Conservation (phyloP, 2,888 invertebrate genomes). For the Drosophila infuscata region DNA sequence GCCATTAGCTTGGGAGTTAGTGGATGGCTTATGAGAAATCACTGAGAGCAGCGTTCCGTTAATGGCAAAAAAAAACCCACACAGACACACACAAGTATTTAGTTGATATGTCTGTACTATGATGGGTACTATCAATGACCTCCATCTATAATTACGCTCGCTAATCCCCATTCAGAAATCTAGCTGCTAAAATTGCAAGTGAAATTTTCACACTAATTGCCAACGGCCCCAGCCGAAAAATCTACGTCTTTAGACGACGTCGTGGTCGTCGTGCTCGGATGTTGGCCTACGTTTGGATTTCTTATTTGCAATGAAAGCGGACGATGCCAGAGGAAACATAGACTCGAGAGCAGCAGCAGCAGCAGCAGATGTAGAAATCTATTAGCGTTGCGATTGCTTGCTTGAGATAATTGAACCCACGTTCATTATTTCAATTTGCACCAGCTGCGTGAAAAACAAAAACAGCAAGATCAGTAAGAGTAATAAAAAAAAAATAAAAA, state of each 20-base stretch:
- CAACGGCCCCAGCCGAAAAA: constrained; percentile 60
- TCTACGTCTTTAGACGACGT: constrained; percentile 31
- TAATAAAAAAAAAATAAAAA: constrained; percentile 12
- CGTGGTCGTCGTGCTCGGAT: constrained; percentile 37
- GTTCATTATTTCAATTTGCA: constrained; percentile 79
- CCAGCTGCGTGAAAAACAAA: constrained; percentile 45
- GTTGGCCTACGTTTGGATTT: constrained; percentile 38
- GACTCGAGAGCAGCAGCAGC: constrained; percentile 6
- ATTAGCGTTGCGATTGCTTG: constrained; percentile 77
- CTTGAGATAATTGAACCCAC: constrained; percentile 80
- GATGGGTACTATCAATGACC: constrained; percentile 62
- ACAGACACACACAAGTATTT: constrained; percentile 39
- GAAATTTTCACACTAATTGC: constrained; percentile 78
- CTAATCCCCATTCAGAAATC: constrained; percentile 71
- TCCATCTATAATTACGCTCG: constrained; percentile 75
- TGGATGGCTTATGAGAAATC: constrained; percentile 11
- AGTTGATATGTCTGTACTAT: constrained; percentile 20
- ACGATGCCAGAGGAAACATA: constrained; percentile 25
- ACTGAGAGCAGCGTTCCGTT: constrained; percentile 22
- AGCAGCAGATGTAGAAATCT: constrained; percentile 67
- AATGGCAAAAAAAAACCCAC: constrained; percentile 48
- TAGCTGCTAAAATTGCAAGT: constrained; percentile 72
- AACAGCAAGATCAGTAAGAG: constrained; percentile 4
- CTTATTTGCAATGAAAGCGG: constrained; percentile 77
- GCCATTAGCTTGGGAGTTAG: constrained; percentile 30